Percentiles rank a stretch among this genome's conserved stretches.
phyloP scores from a whole-genome alignment of 92 coral and sea anemone species.

The Scolanthus callimorphus region DNA sequence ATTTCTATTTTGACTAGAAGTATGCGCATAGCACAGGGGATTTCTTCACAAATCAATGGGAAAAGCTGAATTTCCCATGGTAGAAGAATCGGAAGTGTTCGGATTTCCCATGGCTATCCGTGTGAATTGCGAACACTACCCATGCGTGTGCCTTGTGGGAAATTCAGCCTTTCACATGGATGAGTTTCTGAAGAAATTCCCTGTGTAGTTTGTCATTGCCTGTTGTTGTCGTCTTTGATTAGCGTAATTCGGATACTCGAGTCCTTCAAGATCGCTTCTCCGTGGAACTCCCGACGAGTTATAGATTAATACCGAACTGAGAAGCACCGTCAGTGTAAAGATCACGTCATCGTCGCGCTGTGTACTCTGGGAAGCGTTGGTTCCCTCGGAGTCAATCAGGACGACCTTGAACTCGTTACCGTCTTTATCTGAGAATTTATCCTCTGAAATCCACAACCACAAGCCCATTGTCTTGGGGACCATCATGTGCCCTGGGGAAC shows the following conservation, averaged over 20 bases:
- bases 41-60: too few species aligned
- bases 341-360: slow-evolving; percentile 55
- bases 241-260: slow-evolving; percentile 84
- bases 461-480: slow-evolving; percentile 69
- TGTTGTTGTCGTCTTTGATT: too few species aligned
- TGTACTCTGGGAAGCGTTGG: slow-evolving; percentile 50
- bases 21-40: too few species aligned
- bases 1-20: too few species aligned
- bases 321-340: slow-evolving; percentile 60
- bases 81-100: too few species aligned
- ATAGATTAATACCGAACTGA: slow-evolving; percentile 69
- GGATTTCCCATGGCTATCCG: too few species aligned
- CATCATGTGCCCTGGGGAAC: slow-evolving; percentile 24
- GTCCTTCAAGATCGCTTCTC: slow-evolving; percentile 45
- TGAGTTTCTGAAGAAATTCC: too few species aligned
- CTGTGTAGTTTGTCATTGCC: too few species aligned
- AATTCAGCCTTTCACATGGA: too few species aligned
- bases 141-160: too few species aligned
- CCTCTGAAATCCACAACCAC: slow-evolving; percentile 45
- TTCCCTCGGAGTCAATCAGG: slow-evolving; percentile 81
- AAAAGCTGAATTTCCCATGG: too few species aligned
- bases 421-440: slow-evolving; percentile 15
- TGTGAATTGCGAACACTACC: too few species aligned
- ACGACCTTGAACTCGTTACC: slow-evolving; percentile 67
- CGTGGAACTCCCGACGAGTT: slow-evolving; percentile 60